Evolutionary conservation across 2,888 invertebrate genomes (phyloP).

Genomic region (Eremobia ochroleuca): DNA sequence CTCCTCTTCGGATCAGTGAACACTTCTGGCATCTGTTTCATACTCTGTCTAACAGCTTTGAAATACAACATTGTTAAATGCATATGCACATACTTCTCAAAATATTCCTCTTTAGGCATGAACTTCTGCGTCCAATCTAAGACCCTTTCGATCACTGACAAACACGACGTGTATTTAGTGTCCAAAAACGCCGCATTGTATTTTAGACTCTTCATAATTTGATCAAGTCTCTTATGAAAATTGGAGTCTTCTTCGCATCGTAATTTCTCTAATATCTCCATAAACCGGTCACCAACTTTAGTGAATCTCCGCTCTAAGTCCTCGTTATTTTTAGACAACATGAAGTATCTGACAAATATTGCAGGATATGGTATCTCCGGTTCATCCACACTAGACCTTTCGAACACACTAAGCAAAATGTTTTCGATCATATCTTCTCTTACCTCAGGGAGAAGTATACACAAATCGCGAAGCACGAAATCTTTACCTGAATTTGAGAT

Average conservation of each 20-base stretch:
- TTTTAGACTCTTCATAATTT: constrained; percentile 70
- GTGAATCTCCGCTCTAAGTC: constrained; percentile 68
- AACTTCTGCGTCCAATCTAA: constrained; percentile 70
- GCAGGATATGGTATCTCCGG: constrained; percentile 65
- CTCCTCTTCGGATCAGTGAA: constrained; percentile 68
- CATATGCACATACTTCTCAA: constrained; percentile 70
- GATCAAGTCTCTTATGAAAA: constrained; percentile 52
- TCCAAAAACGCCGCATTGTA: constrained; percentile 76
- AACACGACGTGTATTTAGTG: constrained; percentile 69
- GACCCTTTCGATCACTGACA: constrained; percentile 75
- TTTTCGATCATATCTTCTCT: constrained; percentile 65
- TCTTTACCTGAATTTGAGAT: constrained; percentile 54
- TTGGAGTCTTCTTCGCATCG: constrained; percentile 8
- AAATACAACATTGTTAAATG: constrained; percentile 80
- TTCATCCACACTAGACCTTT: too few relatives aligned
- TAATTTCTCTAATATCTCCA: constrained; percentile 67
- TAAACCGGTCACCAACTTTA: constrained; percentile 70
- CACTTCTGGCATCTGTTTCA: constrained; percentile 70
- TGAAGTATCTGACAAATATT: constrained; percentile 76
- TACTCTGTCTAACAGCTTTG: constrained; percentile 74
- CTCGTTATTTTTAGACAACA: constrained; percentile 71
- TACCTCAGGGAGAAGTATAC: constrained; percentile 67
- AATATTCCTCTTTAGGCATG: constrained; percentile 74
- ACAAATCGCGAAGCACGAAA: constrained; percentile 69
- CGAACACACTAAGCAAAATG: too few relatives aligned